Percentiles rank a stretch among this genome's conserved stretches.
These are phyloP conservation scores for Lasioglossum figueresi DNA, from an alignment of 2,888 invertebrate species.

Conservation along the genomic window DNA sequence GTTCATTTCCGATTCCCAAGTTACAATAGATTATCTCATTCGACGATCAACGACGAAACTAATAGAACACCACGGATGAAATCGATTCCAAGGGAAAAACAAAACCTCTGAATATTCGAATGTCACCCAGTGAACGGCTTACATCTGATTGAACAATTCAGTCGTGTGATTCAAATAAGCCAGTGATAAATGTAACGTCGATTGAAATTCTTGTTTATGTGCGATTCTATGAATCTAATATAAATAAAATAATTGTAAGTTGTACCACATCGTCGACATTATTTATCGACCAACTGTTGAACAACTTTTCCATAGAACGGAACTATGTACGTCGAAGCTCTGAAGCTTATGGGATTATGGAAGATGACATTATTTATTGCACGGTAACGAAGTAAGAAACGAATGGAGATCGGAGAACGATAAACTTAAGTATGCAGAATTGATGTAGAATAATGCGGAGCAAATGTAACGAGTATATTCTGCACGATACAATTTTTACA, in stretches of 20 bases:
- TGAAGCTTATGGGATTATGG: neutral
- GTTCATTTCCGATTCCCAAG: neutral
- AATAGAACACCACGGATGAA: neutral
- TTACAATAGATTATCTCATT: neutral
- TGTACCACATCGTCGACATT: neutral
- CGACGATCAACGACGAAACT: neutral
- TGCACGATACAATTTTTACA: constrained; percentile 80
- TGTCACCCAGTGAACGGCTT: neutral
- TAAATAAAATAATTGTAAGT: constrained; percentile 2
- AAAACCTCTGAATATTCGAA: neutral
- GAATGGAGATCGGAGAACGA: neutral
- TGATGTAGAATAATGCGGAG: neutral
- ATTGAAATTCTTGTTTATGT: constrained; percentile 24
- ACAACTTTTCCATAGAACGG: neutral
- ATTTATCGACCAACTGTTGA: neutral
- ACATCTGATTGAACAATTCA: neutral
- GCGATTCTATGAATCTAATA: constrained; percentile 18
- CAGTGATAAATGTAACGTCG: neutral
- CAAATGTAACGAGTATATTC: constrained; percentile 64
- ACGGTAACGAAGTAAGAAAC: neutral
- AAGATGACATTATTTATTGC: neutral
- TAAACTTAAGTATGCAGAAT: neutral
- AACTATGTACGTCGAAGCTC: neutral
- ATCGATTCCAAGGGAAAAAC: neutral
- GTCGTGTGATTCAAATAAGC: neutral